These are phyloP conservation scores for Falco novaeseelandiae DNA, from an alignment of 2,797 vertebrate genomes.

Conservation along the genomic window DNA sequence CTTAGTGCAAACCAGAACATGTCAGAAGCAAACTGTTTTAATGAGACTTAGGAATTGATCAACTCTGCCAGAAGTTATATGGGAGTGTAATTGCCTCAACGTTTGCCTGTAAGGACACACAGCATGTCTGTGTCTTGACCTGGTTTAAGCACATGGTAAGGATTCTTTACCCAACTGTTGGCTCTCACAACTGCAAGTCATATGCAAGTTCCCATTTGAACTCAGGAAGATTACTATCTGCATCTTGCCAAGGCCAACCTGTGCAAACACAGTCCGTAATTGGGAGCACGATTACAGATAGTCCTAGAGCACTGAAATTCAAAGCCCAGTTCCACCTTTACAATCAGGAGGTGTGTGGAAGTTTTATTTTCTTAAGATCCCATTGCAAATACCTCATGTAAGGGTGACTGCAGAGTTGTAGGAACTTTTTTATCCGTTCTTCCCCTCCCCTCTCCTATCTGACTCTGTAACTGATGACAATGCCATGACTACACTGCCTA, in stretches of 20 bases:
- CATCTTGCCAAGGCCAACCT: conserved; percentile 10
- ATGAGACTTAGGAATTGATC: not conserved
- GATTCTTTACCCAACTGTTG: not conserved
- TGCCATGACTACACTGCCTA: not conserved
- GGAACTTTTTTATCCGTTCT: not conserved
- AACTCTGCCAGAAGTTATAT: not conserved
- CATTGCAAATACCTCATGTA: not conserved
- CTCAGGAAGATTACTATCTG: not conserved
- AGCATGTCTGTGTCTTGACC: not conserved
- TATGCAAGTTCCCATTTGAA: not conserved
- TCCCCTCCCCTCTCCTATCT: not conserved
- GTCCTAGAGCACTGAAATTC: not conserved
- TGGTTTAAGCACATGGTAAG: not conserved
- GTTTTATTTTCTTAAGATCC: not conserved
- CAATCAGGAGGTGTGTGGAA: not conserved
- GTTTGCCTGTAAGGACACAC: not conserved
- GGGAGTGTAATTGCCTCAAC: not conserved
- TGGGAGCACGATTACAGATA: not conserved
- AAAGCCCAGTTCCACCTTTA: not conserved
- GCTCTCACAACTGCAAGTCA: not conserved
- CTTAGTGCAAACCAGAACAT: conserved; percentile 18
- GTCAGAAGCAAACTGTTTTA: conserved; percentile 23
- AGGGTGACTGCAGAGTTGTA: not conserved
- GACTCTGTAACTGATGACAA: not conserved
- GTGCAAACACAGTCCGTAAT: not conserved